A percentile compares a stretch with the other conserved stretches of the same genome.
phyloP scores from a whole-genome alignment of 2,888 invertebrate species.

The Parelbella ahira region DNA sequence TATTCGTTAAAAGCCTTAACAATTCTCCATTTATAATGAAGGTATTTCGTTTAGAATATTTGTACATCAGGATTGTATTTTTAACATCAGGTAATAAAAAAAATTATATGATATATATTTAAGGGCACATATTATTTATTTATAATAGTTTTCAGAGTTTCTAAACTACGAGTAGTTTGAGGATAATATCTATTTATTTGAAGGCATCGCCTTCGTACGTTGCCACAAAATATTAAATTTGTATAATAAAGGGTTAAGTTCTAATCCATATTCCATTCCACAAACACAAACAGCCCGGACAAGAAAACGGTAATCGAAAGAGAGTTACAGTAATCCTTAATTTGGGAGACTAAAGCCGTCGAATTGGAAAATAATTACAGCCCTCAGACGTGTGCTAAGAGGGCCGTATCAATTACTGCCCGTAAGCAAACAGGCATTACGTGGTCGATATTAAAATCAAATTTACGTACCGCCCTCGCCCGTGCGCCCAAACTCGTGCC shows the following conservation, averaged over 20 bases:
- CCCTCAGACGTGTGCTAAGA: conserved; percentile 68
- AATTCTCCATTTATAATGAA: too few species aligned
- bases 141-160: too few species aligned
- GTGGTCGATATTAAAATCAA: conserved; percentile 77
- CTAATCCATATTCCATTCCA: background rate
- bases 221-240: too few species aligned
- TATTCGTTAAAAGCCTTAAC: too few species aligned
- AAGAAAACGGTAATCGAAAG: conserved; percentile 16
- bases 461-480: conserved; percentile 62
- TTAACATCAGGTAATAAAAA: too few species aligned
- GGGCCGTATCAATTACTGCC: conserved; percentile 74
- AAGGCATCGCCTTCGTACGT: too few species aligned
- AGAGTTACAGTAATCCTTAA: conserved; percentile 59
- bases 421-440: conserved; percentile 69
- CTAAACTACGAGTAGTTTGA: too few species aligned
- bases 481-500: conserved; percentile 26
- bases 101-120: too few species aligned
- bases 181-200: too few species aligned
- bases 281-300: background rate
- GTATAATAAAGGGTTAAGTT: background rate
- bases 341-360: conserved; percentile 61
- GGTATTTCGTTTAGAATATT: too few species aligned
- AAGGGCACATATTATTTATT: too few species aligned
- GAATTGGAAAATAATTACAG: conserved; percentile 79
- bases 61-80: too few species aligned